Evolutionary conservation across 1,140 invertebrate genomes (phyloP).

Genomic region (Habropoda laboriosa): DNA sequence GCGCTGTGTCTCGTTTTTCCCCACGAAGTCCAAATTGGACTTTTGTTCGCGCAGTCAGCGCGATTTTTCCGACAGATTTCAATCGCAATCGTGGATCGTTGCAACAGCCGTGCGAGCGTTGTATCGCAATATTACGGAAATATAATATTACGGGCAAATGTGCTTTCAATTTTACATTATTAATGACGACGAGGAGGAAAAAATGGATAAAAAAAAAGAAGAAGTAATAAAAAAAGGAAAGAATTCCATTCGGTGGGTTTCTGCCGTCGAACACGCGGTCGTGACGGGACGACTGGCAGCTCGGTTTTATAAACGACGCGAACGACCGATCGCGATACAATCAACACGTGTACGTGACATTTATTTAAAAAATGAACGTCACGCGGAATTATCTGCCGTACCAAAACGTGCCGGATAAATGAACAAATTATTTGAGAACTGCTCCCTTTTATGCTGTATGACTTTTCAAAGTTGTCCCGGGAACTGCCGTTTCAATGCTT

Average conservation of each 20-base stretch:
- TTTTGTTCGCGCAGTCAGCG: conserved; percentile 1
- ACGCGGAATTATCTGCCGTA: conserved; percentile 11
- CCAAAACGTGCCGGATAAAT: neutral
- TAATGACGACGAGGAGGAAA: conserved; percentile 5
- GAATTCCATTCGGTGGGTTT: neutral
- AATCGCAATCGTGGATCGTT: neutral
- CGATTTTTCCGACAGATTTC: conserved; percentile 2
- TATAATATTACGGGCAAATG: conserved; percentile 38
- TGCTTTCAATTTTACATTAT: conserved; percentile 45
- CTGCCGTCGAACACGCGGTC: neutral
- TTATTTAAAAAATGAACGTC: conserved; percentile 9
- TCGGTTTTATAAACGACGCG: conserved; percentile 10
- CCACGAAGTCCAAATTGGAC: neutral
- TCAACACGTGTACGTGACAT: conserved; percentile 37
- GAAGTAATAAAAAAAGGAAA: too few relatives aligned
- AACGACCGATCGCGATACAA: conserved; percentile 1
- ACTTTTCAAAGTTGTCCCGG: too few relatives aligned
- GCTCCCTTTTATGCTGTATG: too few relatives aligned
- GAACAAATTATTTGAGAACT: neutral
- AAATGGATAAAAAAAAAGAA: neutral
- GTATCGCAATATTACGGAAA: conserved; percentile 32
- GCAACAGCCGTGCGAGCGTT: neutral
- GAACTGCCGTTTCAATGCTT: too few relatives aligned
- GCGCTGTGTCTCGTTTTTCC: neutral
- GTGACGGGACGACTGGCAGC: neutral